phyloP scores from a whole-genome alignment of 2,113 vertebrate genomes.

The Ciconia boyciana region DNA sequence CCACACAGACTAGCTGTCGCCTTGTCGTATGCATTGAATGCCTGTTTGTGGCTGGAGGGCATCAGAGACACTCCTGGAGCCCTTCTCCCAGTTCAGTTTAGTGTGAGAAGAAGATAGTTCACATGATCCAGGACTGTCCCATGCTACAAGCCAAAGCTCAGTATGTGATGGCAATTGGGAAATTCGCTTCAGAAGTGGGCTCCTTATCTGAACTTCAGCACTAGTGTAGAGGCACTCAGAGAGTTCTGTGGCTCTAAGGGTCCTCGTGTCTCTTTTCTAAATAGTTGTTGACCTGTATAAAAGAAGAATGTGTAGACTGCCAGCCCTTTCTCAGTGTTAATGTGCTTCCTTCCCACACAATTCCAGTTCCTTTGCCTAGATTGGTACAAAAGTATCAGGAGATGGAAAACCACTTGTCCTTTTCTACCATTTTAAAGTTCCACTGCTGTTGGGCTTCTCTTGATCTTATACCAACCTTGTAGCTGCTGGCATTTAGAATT shows the following conservation, averaged over 20 bases:
- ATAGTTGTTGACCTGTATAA: neutral
- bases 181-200: neutral
- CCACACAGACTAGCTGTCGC: neutral
- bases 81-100: neutral
- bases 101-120: neutral
- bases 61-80: neutral
- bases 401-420: neutral
- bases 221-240: neutral
- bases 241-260: neutral
- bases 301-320: neutral
- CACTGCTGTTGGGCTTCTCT: neutral
- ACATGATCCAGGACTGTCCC: neutral
- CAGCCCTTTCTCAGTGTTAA: neutral
- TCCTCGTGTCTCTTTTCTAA: neutral
- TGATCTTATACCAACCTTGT: neutral
- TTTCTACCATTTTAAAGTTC: neutral
- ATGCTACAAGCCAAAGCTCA: neutral
- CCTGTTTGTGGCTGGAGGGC: neutral
- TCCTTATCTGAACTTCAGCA: neutral
- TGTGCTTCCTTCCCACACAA: neutral
- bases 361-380: neutral
- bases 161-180: neutral
- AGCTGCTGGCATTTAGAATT: neutral
- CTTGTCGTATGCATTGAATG: neutral
- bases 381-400: neutral